Conservation (phyloP, 2,113 vertebrate genomes). For the Sclerurus mexicanus region DNA sequence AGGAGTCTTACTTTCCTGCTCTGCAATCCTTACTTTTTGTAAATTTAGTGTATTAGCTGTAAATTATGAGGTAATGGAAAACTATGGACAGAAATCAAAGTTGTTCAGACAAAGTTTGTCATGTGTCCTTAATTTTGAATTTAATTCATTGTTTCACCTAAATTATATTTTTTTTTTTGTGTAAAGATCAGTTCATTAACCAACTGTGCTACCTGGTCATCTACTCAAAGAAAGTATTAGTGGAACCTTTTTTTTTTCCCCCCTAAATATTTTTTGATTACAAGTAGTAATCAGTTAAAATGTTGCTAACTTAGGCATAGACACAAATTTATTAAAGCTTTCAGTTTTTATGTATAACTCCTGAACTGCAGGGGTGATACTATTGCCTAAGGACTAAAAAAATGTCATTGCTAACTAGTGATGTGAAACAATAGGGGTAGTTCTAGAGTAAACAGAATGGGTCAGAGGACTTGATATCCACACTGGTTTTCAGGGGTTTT, state of each 20-base stretch:
- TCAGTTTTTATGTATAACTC: neutral
- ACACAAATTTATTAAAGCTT: neutral
- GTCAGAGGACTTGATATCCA: neutral
- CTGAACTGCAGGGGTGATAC: neutral
- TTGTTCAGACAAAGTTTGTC: neutral
- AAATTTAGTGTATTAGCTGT: neutral
- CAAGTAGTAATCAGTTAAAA: neutral
- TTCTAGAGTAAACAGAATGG: neutral
- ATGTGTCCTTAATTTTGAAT: neutral
- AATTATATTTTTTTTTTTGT: neutral
- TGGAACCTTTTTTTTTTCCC: neutral
- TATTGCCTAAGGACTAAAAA: neutral
- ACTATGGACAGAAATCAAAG: neutral
- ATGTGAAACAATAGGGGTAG: neutral
- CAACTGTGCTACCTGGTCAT: neutral
- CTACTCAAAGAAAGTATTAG: neutral
- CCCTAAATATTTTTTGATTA: neutral
- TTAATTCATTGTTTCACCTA: neutral
- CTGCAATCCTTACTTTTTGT: neutral
- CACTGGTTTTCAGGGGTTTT: rapidly evolving
- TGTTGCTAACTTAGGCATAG: neutral
- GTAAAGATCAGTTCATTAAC: neutral
- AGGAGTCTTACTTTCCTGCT: neutral
- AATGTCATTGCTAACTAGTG: neutral
- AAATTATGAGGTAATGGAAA: neutral